Evolutionary conservation across 53 echinoderm and acorn worm genomes (phyloP), one percentile per base, ranked within the genome.

Genomic region (Apostichopus leukothele): DNA sequence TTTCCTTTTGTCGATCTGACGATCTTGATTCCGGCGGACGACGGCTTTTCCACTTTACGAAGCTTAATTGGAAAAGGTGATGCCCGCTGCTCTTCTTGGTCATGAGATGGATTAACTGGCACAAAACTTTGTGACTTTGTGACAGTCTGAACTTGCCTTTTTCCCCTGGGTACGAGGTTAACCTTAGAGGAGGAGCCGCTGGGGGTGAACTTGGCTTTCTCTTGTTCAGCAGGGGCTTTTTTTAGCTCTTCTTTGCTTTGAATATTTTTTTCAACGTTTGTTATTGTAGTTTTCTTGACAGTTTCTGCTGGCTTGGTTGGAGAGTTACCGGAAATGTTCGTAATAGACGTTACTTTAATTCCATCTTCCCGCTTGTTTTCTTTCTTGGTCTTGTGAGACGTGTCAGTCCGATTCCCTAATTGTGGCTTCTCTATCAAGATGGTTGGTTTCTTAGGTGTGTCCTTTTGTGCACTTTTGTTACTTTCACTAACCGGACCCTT

Each of bases 1-100:
- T 23, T 55, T 18, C 67, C 86, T 51, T 60, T 76, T 11, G 90
- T 52, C n/a, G 73, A 71, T 26, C 74, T 52, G 10, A 89, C 81
- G 19, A 81, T 59, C 27, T 50, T 68, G 4, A 89, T n/a, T 53
- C 51, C 68, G 5, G 73, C 8, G 0, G 85, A 19, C 5, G 71
- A 52, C 5, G 79, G 83, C 63, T 53, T 54, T 60, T 90, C 90
- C 13, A 63, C 67, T 81, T 83, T 81, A 19, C 89, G 81, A 21
- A 89, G 53, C 73, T 80, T 73, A 50, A 89, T 21, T 3, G 68
- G 50, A 73, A 89, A 80, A 1, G 83, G 81, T 52, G 57, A 60
- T 4, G 25, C 25, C n/a, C 76, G 57, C 22, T 4, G 68, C 4
- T 25, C 53, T 7, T 79, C 80, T 16, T 25, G n/a, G 13, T 74